A percentile compares a stretch with the other conserved stretches of the same genome.
These are phyloP conservation scores for Ptychochromis oligacanthus DNA, from an alignment of 2,113 vertebrate species.

Conservation along the genomic window DNA sequence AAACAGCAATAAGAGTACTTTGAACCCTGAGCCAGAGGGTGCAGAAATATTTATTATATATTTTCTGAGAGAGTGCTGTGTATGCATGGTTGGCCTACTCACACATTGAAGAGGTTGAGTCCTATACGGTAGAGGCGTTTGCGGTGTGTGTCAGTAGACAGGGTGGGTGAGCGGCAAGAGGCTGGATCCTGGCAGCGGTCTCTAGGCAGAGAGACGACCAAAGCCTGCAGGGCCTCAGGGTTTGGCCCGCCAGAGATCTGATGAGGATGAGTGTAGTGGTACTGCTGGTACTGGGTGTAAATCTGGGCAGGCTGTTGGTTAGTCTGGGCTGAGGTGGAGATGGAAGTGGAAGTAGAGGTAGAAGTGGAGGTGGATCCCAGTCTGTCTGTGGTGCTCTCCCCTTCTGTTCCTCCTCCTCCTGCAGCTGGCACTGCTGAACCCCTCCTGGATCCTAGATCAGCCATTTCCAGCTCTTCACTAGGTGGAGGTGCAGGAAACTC, in stretches of 20 bases:
- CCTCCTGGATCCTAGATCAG: constrained; percentile 61
- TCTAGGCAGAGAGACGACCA: constrained; percentile 93
- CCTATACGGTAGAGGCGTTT: constrained; percentile 97
- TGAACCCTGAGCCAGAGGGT: constrained; percentile 43
- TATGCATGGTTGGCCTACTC: constrained; percentile 74
- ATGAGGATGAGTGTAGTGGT: constrained; percentile 75
- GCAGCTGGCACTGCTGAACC: constrained; percentile 61
- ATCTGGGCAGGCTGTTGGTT: constrained; percentile 77
- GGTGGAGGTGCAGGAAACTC: constrained; percentile 82
- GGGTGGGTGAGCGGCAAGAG: constrained; percentile 91
- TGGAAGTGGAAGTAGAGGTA: constrained; percentile 88
- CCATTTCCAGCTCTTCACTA: constrained; percentile 77
- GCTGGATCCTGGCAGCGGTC: constrained; percentile 95
- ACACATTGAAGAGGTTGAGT: constrained; percentile 99
- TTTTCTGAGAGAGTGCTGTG: constrained; percentile 2
- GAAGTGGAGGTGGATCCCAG: constrained; percentile 89
- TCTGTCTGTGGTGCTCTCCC: constrained; percentile 83
- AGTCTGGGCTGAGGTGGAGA: constrained; percentile 88
- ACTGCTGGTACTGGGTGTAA: constrained; percentile 80
- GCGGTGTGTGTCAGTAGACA: constrained; percentile 95
- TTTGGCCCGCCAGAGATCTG: constrained; percentile 80
- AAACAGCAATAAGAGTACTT: constrained; percentile 43
- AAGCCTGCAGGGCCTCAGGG: constrained; percentile 91
- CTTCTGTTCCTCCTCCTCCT: constrained; percentile 64
- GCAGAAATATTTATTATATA: not conserved